phyloP scores from a whole-genome alignment of 2,797 vertebrate genomes.

The Eulemur albifrons region DNA sequence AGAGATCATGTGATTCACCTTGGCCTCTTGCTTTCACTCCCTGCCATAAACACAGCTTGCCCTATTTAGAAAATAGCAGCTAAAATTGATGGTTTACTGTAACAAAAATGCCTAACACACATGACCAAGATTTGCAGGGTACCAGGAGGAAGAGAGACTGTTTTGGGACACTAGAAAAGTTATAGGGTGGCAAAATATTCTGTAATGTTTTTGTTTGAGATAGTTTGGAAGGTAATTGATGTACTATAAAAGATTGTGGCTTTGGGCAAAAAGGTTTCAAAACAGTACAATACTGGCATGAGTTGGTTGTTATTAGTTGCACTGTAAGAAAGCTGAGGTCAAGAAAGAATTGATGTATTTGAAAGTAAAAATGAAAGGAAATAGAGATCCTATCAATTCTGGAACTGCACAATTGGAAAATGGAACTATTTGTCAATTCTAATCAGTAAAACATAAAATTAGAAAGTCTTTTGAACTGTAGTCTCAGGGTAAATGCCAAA shows the following conservation, averaged over 20 bases:
- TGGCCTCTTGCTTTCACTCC: neutral
- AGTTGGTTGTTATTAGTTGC: neutral
- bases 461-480: neutral
- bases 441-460: neutral
- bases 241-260: neutral
- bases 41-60: neutral
- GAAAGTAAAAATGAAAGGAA: neutral
- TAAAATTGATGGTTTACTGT: neutral
- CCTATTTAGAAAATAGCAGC: conserved; percentile 25
- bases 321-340: neutral
- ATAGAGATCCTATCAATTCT: neutral
- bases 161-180: neutral
- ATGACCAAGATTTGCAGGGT: neutral
- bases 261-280: conserved; percentile 34
- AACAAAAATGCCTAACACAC: neutral
- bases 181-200: conserved; percentile 22
- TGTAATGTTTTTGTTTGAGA: conserved; percentile 29
- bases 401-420: neutral
- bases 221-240: neutral
- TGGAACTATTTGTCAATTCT: neutral
- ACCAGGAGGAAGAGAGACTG: neutral
- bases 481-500: neutral
- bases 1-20: neutral
- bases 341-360: conserved; percentile 6
- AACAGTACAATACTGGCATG: neutral